These are phyloP conservation scores for Pandemis corylana DNA, from an alignment of 2,888 invertebrate genomes.

Conservation along the genomic window DNA sequence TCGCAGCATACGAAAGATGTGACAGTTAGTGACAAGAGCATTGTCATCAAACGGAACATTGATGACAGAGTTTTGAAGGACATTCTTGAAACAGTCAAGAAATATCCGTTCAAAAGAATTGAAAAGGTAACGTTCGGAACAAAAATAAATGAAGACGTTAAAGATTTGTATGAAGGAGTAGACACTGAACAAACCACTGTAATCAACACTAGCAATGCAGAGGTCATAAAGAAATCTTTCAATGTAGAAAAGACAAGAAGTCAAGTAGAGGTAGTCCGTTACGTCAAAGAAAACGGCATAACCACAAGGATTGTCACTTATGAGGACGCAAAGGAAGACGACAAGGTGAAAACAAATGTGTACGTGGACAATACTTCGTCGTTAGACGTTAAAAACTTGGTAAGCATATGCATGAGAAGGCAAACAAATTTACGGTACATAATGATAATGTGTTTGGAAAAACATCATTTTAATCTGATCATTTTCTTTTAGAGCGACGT, in stretches of 20 bases:
- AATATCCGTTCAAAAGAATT: constrained; percentile 80
- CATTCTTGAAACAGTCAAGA: constrained; percentile 80
- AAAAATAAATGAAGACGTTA: constrained; percentile 85
- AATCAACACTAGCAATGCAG: constrained; percentile 68
- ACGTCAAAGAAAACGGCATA: constrained; percentile 79
- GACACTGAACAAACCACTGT: constrained; percentile 75
- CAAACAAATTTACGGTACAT: background rate
- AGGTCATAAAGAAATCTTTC: constrained; percentile 75
- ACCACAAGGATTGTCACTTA: constrained; percentile 80
- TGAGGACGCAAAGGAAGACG: constrained; percentile 81
- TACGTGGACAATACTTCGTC: constrained; percentile 79
- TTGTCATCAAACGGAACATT: constrained; percentile 78
- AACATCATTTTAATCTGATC: constrained; percentile 8
- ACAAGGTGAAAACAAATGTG: constrained; percentile 80
- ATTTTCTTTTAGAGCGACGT: constrained; percentile 75
- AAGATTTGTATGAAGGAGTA: constrained; percentile 80
- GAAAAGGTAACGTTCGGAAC: constrained; percentile 83
- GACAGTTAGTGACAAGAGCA: constrained; percentile 78
- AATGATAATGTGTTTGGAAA: background rate
- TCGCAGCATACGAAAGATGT: constrained; percentile 76
- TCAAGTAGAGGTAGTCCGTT: constrained; percentile 81
- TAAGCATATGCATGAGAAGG: constrained; percentile 55
- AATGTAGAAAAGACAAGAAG: constrained; percentile 79
- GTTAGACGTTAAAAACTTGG: constrained; percentile 83
- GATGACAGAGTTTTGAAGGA: constrained; percentile 78